phyloP scores from a whole-genome alignment of 2,888 invertebrate genomes.

The Spicauda simplicius region DNA sequence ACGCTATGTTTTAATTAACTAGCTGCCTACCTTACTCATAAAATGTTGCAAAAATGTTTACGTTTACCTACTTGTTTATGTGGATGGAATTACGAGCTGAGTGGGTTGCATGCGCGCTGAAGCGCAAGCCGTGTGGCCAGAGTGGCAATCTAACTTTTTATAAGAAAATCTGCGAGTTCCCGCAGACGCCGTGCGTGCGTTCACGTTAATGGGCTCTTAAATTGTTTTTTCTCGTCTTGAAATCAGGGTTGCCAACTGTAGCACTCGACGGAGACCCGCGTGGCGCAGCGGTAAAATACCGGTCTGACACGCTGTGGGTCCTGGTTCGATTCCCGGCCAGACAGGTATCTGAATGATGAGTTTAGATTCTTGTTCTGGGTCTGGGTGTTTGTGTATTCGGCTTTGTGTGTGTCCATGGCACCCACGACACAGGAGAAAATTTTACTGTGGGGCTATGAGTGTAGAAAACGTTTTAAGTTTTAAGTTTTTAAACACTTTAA shows the following conservation, averaged over 20 bases:
- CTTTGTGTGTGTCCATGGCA: too few species aligned
- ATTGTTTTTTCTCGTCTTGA: conserved; percentile 9
- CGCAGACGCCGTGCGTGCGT: not conserved
- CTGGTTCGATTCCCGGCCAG: too few species aligned
- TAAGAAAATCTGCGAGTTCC: conserved; percentile 18
- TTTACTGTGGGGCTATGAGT: too few species aligned
- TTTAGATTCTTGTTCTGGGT: too few species aligned
- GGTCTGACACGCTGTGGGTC: too few species aligned
- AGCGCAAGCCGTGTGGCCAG: conserved; percentile 7
- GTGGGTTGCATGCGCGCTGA: conserved; percentile 7
- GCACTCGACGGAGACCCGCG: too few species aligned
- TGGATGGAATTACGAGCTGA: not conserved
- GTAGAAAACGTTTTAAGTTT: too few species aligned
- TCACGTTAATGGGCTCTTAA: conserved; percentile 12
- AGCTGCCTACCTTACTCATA: not conserved
- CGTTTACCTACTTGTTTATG: not conserved
- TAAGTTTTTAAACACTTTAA: too few species aligned
- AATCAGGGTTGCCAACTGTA: not conserved
- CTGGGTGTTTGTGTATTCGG: too few species aligned
- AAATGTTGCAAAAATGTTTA: not conserved
- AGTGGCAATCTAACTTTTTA: conserved; percentile 30
- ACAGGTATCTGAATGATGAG: too few species aligned
- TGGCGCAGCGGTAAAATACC: too few species aligned
- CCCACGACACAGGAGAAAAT: too few species aligned
- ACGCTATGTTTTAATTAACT: not conserved